phyloP scores from a whole-genome alignment of 2,113 vertebrate genomes.

The Aix galericulata region DNA sequence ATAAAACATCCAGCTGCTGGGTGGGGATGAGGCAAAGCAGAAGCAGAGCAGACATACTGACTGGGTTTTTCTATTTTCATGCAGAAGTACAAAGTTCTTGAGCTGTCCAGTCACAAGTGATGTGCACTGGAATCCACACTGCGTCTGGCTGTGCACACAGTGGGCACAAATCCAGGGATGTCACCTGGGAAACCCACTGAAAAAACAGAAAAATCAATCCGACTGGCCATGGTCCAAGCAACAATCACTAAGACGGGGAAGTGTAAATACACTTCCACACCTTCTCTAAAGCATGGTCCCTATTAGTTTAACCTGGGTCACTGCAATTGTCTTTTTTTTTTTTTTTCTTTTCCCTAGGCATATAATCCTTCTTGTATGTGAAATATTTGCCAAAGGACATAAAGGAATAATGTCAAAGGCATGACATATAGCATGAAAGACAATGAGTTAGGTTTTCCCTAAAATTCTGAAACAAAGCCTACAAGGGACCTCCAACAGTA shows the following conservation, averaged over 20 bases:
- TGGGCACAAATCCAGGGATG: background rate
- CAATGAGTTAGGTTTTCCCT: slow-evolving; percentile 4
- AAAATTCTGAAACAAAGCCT: slow-evolving; percentile 21
- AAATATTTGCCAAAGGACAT: slow-evolving; percentile 31
- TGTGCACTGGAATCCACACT: background rate
- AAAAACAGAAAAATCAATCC: background rate
- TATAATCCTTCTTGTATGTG: background rate
- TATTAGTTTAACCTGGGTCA: slow-evolving; percentile 33
- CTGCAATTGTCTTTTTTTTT: background rate
- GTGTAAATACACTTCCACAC: background rate
- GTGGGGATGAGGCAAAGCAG: background rate
- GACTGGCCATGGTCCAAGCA: background rate
- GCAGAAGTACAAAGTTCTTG: background rate
- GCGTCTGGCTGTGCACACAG: background rate
- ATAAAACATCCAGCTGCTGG: background rate
- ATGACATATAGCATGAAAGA: background rate
- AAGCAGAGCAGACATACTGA: background rate
- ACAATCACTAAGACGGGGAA: background rate
- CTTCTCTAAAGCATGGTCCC: background rate
- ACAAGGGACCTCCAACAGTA: background rate
- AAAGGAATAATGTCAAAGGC: slow-evolving; percentile 14
- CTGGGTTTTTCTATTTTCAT: background rate
- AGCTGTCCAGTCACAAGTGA: background rate
- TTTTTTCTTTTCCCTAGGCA: background rate
- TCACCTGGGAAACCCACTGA: background rate